Conservation (phyloP, 2,113 vertebrate species). For the Telmatochromis brachygnathus region DNA sequence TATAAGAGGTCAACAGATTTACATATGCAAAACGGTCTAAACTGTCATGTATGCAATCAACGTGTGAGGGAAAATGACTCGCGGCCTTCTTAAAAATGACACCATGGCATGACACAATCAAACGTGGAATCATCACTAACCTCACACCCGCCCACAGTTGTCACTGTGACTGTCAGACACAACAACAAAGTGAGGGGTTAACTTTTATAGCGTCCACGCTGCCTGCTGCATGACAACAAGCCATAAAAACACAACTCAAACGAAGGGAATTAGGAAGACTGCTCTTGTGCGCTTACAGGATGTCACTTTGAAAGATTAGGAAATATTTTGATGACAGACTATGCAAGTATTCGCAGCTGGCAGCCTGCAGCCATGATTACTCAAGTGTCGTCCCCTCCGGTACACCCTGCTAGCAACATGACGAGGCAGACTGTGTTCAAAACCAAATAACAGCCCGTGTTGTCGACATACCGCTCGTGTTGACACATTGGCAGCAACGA, state of each 20-base stretch:
- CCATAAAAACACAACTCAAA: not conserved
- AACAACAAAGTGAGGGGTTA: not conserved
- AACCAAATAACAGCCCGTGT: not conserved
- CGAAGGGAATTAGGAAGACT: fast-evolving
- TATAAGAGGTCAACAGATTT: not conserved
- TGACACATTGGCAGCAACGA: slow-evolving; percentile 41
- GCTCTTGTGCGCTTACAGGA: not conserved
- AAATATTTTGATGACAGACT: not conserved
- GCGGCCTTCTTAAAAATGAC: not conserved
- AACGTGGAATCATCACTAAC: not conserved
- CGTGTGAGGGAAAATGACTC: not conserved
- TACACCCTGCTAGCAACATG: not conserved
- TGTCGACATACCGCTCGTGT: not conserved
- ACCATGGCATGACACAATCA: not conserved
- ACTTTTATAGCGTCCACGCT: not conserved
- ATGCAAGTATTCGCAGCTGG: not conserved
- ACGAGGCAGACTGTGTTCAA: not conserved
- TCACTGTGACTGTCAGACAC: not conserved
- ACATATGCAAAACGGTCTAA: not conserved
- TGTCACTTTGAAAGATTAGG: not conserved
- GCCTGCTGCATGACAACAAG: not conserved
- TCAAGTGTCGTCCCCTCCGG: not conserved
- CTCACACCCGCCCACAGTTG: not conserved
- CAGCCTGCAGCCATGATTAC: not conserved
- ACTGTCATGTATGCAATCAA: not conserved